Base-by-base conservation (phyloP, 2,797 vertebrate genomes). In the Ptychadena robeensis region DNA sequence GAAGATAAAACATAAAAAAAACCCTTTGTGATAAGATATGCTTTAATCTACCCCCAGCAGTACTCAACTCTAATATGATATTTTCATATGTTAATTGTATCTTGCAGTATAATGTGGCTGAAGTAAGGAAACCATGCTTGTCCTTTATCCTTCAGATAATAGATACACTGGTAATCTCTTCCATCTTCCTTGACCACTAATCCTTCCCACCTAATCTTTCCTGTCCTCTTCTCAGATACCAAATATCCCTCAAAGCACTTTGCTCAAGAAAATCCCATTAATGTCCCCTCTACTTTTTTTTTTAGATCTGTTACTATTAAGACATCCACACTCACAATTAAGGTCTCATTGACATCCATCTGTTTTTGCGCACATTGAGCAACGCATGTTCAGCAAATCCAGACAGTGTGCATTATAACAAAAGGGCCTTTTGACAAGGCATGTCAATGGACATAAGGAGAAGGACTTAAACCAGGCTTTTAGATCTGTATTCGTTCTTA, bases 201-300 rank as follows among this genome's bases (percentile, higher is more conserved):
- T 83, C 82, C 61, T 65, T 66, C 66, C 71, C 70, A 66, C 35
- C 73, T 80, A 82, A 80, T 84, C 82, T 84, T 79, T 73, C 48
- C 82, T 84, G 82, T 73, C 30, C 38, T 59, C 76, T 82, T 68
- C 82, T 73, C 53, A 78, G 61, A 63, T 32, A 70, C 73, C 25
- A 31, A 32, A 48, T 61, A 79, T 79, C 71, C 71, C 70, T 80
- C 35, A 44, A 61, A 80, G 82, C 71, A 80, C 71, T 84, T 84
- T 79, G 71, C 34, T 28, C 35, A 57, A 71, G 37, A 38, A 78
- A 66, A 84, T 83, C 67, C 74, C 65, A 65, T 73, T 78, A 69
- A 40, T 34, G 27, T 14, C n/a, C 27, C 38, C 48, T 34, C 28
- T 61, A 12, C n/a, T 53, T 18, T 53, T 53, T 53, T 28, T 27